Percentiles rank a stretch among this genome's conserved stretches.
Conservation (phyloP, 2,888 invertebrate species). For the Nebria salina region DNA sequence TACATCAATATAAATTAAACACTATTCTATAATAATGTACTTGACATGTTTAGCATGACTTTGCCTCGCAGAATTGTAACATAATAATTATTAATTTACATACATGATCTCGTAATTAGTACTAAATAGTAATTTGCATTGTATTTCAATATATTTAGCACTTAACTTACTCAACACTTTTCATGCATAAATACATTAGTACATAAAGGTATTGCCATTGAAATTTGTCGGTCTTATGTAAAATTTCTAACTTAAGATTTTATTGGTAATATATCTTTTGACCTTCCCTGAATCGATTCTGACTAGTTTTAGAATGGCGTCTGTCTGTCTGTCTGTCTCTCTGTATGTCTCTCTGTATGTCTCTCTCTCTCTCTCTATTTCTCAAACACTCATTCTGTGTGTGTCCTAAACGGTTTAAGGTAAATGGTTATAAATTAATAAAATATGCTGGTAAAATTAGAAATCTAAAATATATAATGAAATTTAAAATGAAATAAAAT, state of each 20-base stretch:
- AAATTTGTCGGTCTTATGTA: too few species aligned
- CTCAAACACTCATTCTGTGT: too few species aligned
- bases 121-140: background rate
- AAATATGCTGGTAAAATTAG: background rate
- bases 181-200: background rate
- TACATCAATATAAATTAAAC: background rate
- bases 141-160: background rate
- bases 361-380: too few species aligned
- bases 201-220: too few species aligned
- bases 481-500: background rate
- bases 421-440: too few species aligned
- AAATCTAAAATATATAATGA: background rate
- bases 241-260: too few species aligned
- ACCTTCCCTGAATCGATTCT: too few species aligned
- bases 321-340: too few species aligned
- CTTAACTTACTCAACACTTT: background rate
- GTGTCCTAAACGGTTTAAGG: too few species aligned
- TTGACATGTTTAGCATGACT: background rate
- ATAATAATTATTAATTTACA: constrained; percentile 7
- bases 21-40: background rate
- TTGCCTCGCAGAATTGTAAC: constrained; percentile 13
- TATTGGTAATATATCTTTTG: too few species aligned
- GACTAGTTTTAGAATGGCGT: too few species aligned
- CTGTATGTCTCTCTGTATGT: too few species aligned
- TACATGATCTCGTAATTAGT: constrained; percentile 14